A percentile compares a stretch with the other conserved stretches of the same genome.
These are phyloP conservation scores for Diogma glabrata DNA, from an alignment of 2,888 invertebrate genomes.

Conservation along the genomic window DNA sequence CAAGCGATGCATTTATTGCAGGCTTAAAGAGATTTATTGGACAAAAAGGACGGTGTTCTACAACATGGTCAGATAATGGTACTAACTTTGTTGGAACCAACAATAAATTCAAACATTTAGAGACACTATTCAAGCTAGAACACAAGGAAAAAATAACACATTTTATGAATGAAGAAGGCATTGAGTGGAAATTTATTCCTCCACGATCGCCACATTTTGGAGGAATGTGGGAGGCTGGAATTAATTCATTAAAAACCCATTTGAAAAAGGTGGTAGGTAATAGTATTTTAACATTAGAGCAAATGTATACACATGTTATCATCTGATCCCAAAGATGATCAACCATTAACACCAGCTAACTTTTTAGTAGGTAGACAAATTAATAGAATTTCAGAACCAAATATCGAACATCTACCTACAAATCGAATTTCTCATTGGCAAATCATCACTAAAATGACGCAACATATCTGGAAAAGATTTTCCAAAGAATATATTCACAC, in stretches of 20 bases:
- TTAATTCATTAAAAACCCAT: too few relatives aligned
- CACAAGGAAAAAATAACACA: background rate
- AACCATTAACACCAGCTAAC: background rate
- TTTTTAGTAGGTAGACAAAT: conserved; percentile 6
- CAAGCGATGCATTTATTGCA: conserved; percentile 9
- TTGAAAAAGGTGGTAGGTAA: too few relatives aligned
- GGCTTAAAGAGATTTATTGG: conserved; percentile 3
- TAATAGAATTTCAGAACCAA: background rate
- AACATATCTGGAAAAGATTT: too few relatives aligned
- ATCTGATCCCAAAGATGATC: background rate
- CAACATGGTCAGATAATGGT: conserved; percentile 3
- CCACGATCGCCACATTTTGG: too few relatives aligned
- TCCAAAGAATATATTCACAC: too few relatives aligned
- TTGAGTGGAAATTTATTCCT: background rate
- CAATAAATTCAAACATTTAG: background rate
- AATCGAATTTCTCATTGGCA: background rate
- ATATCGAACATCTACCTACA: background rate
- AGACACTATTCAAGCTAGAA: background rate
- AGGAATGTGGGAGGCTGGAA: too few relatives aligned
- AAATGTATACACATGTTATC: too few relatives aligned
- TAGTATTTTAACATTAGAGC: too few relatives aligned
- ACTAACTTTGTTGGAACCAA: conserved; percentile 13
- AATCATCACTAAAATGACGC: too few relatives aligned
- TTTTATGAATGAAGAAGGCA: background rate
- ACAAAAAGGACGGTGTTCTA: background rate